Percentiles rank a stretch among this genome's conserved stretches.
phyloP scores from a whole-genome alignment of 2,113 vertebrate genomes.

The Onychostruthus taczanowskii region DNA sequence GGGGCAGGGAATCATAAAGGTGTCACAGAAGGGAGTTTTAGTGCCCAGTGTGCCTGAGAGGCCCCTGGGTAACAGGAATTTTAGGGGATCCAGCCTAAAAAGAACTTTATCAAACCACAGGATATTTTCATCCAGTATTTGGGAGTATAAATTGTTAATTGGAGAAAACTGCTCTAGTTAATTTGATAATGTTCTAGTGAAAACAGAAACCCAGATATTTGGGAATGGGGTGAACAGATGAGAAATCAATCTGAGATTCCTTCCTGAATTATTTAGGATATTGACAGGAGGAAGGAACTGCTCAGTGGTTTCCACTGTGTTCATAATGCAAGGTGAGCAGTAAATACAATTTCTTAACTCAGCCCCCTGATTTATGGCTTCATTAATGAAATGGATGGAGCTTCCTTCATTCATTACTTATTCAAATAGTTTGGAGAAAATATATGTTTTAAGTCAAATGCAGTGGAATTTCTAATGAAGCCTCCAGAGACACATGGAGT shows the following conservation, averaged over 20 bases:
- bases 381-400: constrained; percentile 46
- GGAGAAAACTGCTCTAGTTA: background rate
- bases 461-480: constrained; percentile 14
- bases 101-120: background rate
- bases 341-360: constrained; percentile 35
- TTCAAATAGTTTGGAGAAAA: constrained; percentile 43
- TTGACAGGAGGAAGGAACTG: constrained; percentile 51
- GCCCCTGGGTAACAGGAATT: background rate
- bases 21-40: background rate
- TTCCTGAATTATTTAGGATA: constrained; percentile 63
- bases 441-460: constrained; percentile 18
- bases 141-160: background rate
- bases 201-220: background rate
- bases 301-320: constrained; percentile 21
- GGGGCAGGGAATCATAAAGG: background rate
- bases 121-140: background rate
- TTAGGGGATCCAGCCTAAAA: background rate
- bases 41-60: background rate
- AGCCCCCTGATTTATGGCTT: constrained; percentile 35
- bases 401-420: constrained; percentile 50
- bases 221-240: background rate
- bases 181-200: background rate
- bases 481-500: background rate
- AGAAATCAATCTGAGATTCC: constrained; percentile 6
- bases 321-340: constrained; percentile 53